Base-by-base conservation (phyloP, 2,113 vertebrate genomes). In the Colossoma macropomum region DNA sequence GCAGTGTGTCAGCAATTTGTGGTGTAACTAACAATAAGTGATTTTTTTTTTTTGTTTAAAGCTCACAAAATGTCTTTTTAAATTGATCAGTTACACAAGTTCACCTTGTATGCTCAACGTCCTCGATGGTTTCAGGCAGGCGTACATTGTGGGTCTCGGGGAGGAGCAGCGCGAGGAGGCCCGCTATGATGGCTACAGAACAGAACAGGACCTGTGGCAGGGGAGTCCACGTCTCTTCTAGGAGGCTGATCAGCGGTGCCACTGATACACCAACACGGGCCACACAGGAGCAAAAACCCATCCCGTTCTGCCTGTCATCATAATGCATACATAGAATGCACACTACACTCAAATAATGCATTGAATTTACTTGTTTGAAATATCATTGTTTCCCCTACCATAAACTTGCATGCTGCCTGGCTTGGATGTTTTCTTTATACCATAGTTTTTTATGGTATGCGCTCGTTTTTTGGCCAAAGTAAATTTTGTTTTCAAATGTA, bases 61-160 rank as follows among this genome's bases (percentile, higher is more conserved):
- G n/a, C n/a, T n/a, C n/a, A n/a, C n/a, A n/a, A n/a, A n/a, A 3
- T 38, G 3, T 38, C 3, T 38, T 38, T 3, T 38, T 4, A 38
- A 38, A 38, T 38, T 7, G 34, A 38, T 38, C 34, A 38, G 10
- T 15, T 50, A 10, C 48, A 50, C 10, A 54, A 54, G 21, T 23
- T 0, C 32, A 96, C 95, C 93, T 92, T 23, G 80, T 89, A 69
- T 85, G 81, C 73, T 96, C 94, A 77, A 96, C 89, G 0, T 96
- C 95, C 78, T 95, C 91, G 66, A 96, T 93, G 12, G 94, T 95
- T 83, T 96, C 94, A 28, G 93, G 95, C n/a, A 95, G 86, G n/a
- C 84, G 88, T 2, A 88, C 54, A 17, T 89, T 87, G 34, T 23
- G 90, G 12, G 93, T 96, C 92, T 76, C 96, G 0, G 95, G 94